Base-by-base conservation (phyloP, 2,113 vertebrate species). In the Stomatorhinus ivindoensis region DNA sequence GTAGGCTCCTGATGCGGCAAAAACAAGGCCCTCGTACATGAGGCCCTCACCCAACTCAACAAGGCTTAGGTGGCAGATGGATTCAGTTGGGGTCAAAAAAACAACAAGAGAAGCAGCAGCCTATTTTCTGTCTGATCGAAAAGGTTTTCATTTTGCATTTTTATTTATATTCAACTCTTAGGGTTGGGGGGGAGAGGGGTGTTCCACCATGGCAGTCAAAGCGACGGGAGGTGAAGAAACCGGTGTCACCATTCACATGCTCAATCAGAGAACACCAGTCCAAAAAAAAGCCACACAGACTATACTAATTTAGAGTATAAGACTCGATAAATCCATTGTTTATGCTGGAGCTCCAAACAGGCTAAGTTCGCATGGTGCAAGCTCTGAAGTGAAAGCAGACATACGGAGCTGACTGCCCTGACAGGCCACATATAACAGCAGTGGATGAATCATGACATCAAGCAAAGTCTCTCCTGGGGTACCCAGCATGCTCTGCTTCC, bases 401-500 rank as follows among this genome's bases (percentile, higher is more conserved):
- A 46, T 46, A 39, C 73, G 11, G 73, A 80, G 31, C n/a, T 80
- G 31, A 15, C 35, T 80, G 73, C 35, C 35, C 73, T 19, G 35
- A 80, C 31, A 42, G 73, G 73, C 35, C 73, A 80, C 73, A 80
- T 39, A 42, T 17, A 80, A 35, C 73, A 42, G 31, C 73, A 39
- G 35, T 80, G 73, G 31, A 80, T 80, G 73, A 51, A 86, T 48
- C 85, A 86, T 48, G 47, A 86, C 85, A 86, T 86, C 24, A 31
- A 0, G n/a, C 85, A 50, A 51, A 31, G 47, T 53, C 47, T 51
- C 48, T 51, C 19, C 24, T 51, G 47, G 85, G 27, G n/a, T 86
- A 86, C 85, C 85, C 85, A 86, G 85, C 24, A 86, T 50, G 46
- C 85, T 31, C 48, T 53, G 47, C 27, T 86, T 51, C 24, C 27